phyloP scores from a whole-genome alignment of 2,113 vertebrate species.

The Nothobranchius kuhntae region DNA sequence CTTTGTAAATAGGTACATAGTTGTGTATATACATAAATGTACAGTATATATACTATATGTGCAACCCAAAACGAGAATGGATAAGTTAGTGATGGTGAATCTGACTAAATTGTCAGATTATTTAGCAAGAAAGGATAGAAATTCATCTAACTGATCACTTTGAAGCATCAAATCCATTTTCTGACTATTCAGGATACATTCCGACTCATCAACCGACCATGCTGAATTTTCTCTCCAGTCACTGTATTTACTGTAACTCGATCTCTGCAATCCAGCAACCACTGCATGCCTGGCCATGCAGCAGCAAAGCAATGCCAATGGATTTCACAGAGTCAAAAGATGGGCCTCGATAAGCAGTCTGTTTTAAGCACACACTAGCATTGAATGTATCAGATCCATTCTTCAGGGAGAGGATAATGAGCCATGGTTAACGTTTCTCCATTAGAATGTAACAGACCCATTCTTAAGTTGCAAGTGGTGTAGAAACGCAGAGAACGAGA shows the following conservation, averaged over 20 bases:
- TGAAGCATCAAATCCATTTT: slow-evolving; percentile 28
- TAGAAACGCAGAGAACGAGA: not conserved
- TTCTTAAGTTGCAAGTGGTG: slow-evolving; percentile 19
- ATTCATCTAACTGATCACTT: slow-evolving; percentile 14
- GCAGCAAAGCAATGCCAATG: slow-evolving; percentile 33
- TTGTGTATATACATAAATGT: slow-evolving; percentile 57
- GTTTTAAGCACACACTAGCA: slow-evolving; percentile 62
- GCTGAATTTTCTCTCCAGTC: slow-evolving; percentile 7
- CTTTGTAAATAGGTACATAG: slow-evolving; percentile 69
- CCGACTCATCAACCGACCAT: slow-evolving; percentile 16
- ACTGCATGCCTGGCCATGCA: slow-evolving; percentile 1
- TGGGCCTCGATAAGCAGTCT: slow-evolving; percentile 16
- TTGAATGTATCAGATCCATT: slow-evolving; percentile 76
- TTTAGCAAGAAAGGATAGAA: slow-evolving; percentile 8
- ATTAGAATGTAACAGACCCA: slow-evolving; percentile 67
- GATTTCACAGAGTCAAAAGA: slow-evolving; percentile 35
- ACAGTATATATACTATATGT: slow-evolving; percentile 53
- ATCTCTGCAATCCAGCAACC: slow-evolving; percentile 14
- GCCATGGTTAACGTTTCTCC: slow-evolving; percentile 72
- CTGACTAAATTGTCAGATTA: slow-evolving; percentile 56
- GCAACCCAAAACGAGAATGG: slow-evolving; percentile 46
- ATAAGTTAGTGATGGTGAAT: slow-evolving; percentile 62
- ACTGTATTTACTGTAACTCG: slow-evolving; percentile 14
- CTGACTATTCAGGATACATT: slow-evolving; percentile 25
- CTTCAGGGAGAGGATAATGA: slow-evolving; percentile 78